phyloP scores from a whole-genome alignment of 2,888 invertebrate genomes.

The Apodemia mormo region DNA sequence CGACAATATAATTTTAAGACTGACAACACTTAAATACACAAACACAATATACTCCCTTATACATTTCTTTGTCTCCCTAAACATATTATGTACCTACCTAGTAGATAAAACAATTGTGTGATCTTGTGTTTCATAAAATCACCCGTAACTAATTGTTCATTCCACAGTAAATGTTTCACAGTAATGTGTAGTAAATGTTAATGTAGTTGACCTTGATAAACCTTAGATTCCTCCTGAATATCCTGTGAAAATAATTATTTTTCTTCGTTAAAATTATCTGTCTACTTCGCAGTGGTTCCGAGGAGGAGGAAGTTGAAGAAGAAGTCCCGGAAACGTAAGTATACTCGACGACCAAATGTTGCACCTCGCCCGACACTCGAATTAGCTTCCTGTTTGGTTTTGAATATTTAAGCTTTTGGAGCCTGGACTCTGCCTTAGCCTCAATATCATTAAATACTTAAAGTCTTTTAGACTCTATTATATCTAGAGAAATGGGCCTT shows the following conservation, averaged over 20 bases:
- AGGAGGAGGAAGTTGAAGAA: slow-evolving; percentile 90
- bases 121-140: not conserved
- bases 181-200: too few relatives aligned
- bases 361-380: slow-evolving; percentile 44
- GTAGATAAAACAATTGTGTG: not conserved
- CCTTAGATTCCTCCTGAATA: not conserved
- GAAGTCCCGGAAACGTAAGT: slow-evolving; percentile 90
- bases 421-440: slow-evolving; percentile 72
- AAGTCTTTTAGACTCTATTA: slow-evolving; percentile 8
- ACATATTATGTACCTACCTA: not conserved
- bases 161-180: not conserved
- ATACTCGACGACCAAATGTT: slow-evolving; percentile 35
- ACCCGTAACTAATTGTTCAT: slow-evolving; percentile 26
- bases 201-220: not conserved
- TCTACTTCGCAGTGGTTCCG: slow-evolving; percentile 79
- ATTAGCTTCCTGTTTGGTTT: slow-evolving; percentile 62
- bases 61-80: not conserved
- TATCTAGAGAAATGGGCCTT: slow-evolving; percentile 22
- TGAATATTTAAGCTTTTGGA: slow-evolving; percentile 68
- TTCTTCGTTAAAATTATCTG: slow-evolving; percentile 22
- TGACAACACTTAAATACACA: not conserved
- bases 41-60: not conserved
- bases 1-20: too few relatives aligned
- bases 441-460: slow-evolving; percentile 12
- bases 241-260: not conserved